Base-by-base conservation (phyloP, 2,797 vertebrate genomes). In the Hypotaenidia philippensis region DNA sequence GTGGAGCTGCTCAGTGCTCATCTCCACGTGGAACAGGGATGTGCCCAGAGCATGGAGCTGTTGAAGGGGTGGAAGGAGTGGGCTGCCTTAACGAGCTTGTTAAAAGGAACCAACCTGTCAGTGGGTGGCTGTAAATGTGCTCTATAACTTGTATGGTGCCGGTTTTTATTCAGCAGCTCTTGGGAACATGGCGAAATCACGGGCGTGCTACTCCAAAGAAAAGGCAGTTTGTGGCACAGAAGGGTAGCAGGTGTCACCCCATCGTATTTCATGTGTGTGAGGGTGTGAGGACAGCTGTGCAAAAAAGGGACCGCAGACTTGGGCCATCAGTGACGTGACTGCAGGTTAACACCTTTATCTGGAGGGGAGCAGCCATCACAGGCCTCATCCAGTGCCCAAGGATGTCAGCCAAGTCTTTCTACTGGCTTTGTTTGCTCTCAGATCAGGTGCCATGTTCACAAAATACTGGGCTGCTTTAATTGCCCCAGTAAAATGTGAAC, bases 221-320 rank as follows among this genome's bases (percentile, higher is more conserved):
- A 74, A 40, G 63, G 52, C 27, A 56, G 83, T 71, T 65, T 94
- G 83, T 19, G 44, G 59, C 76, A 49, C 5, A 6, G 80, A 87
- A 87, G 75, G 13, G 86, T 84, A 95, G 7, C 92, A 90, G 93
- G 80, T 81, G 74, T 68, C 59, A 93, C n/a, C 36, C 38, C 79
- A 87, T 76, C 47, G 17, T 94, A 88, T 97, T 96, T 94, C 85
- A 60, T 22, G 27, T 65, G 76, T 87, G 85, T 20, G 50, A 94
- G 81, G 60, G 60, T 86, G 85, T 88, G 83, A 82, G 53, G 70
- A 81, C 16, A 84, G 83, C 56, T 25, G 26, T 66, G 49, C 9
- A 44, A 5, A 87, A 78, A 76, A 92, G 61, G 85, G 36, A 52
- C 41, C 14, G 23, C 56, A 47, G 23, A 69, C 29, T 68, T 50